Conservation (phyloP, 2,113 vertebrate species). For the Brachyhypopomus gauderio region DNA sequence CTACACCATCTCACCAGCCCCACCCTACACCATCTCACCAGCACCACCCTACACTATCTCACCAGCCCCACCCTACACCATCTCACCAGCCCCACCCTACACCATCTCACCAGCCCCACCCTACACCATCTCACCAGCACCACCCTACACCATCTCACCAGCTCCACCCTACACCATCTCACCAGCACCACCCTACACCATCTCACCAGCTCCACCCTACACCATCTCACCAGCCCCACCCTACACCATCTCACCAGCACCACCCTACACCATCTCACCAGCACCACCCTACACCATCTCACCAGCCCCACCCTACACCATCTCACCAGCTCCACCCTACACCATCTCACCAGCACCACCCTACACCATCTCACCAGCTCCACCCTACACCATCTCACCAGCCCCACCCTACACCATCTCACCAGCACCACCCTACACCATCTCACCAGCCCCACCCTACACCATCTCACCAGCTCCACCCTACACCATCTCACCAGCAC, state of each 20-base stretch:
- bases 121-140: not conserved
- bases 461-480: not conserved
- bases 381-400: not conserved
- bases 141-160: too few relatives aligned
- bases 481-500: not conserved
- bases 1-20: not conserved
- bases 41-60: constrained; percentile 95
- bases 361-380: too few relatives aligned
- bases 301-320: not conserved
- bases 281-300: not conserved
- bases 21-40: not conserved
- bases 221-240: not conserved
- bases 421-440: too few relatives aligned
- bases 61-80: constrained; percentile 8
- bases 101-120: not conserved
- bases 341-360: too few relatives aligned
- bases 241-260: not conserved
- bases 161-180: not conserved
- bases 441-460: not conserved
- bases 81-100: not conserved
- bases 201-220: not conserved
- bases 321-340: not conserved
- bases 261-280: too few relatives aligned
- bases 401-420: not conserved
- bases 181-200: too few relatives aligned